phyloP scores from a whole-genome alignment of 2,888 invertebrate genomes.

The Noctua janthe region DNA sequence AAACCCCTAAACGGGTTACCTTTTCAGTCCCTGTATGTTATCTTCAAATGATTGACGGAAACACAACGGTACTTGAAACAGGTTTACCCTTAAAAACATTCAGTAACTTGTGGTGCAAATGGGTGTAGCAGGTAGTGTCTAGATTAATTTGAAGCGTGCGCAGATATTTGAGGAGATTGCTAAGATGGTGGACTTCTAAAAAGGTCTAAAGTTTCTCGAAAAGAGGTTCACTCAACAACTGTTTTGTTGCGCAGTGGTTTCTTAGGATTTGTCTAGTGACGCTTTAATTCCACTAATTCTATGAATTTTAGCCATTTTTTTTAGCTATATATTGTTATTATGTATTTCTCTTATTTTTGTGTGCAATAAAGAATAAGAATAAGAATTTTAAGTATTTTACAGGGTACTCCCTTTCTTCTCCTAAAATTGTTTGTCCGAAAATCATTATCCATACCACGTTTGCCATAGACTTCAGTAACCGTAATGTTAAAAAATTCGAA shows the following conservation, averaged over 20 bases:
- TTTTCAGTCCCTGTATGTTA: too few relatives aligned
- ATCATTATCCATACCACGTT: too few relatives aligned
- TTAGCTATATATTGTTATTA: too few relatives aligned
- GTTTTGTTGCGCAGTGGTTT: background rate
- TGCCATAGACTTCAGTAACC: too few relatives aligned
- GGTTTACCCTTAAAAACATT: background rate
- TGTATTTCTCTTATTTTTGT: too few relatives aligned
- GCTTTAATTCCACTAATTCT: background rate
- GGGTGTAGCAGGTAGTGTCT: constrained; percentile 43
- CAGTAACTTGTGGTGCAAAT: background rate
- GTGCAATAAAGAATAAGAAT: too few relatives aligned
- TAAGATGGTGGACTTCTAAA: background rate
- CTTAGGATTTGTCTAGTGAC: background rate
- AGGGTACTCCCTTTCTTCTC: too few relatives aligned
- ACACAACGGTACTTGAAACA: background rate
- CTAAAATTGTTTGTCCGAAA: too few relatives aligned
- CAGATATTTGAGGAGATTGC: background rate
- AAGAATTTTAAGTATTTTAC: background rate
- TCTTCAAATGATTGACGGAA: background rate
- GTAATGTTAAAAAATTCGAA: too few relatives aligned
- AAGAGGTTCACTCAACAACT: constrained; percentile 6
- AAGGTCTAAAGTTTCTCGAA: background rate
- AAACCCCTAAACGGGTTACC: too few relatives aligned
- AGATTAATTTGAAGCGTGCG: background rate
- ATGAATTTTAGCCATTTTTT: too few relatives aligned